These are phyloP conservation scores for Macrocentrus cingulum DNA, from an alignment of 1,140 invertebrate genomes.

Conservation along the genomic window DNA sequence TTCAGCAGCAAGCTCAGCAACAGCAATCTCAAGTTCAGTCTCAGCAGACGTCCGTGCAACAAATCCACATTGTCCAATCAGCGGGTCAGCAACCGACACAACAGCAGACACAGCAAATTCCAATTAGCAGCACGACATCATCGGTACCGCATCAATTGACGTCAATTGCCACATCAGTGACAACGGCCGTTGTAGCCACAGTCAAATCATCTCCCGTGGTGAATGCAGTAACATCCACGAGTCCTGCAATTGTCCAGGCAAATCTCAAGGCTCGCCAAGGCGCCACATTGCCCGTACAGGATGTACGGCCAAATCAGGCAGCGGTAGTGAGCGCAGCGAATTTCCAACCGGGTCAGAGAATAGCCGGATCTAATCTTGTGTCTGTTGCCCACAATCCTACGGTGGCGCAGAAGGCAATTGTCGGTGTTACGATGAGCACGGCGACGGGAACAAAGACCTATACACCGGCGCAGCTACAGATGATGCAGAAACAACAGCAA, in stretches of 20 bases:
- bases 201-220: constrained; percentile 45
- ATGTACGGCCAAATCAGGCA: constrained; percentile 40
- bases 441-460: constrained; percentile 55
- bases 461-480: constrained; percentile 61
- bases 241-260: constrained; percentile 38
- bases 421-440: constrained; percentile 50
- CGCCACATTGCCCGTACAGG: constrained; percentile 45
- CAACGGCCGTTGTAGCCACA: constrained; percentile 40
- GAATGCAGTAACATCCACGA: constrained; percentile 37
- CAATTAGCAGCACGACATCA: constrained; percentile 26
- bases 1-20: constrained; percentile 45
- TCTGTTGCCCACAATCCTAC: constrained; percentile 44
- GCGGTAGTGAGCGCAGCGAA: constrained; percentile 48
- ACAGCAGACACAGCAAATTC: constrained; percentile 36
- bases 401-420: constrained; percentile 46
- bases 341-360: constrained; percentile 46
- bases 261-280: constrained; percentile 44
- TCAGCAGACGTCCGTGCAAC: constrained; percentile 31
- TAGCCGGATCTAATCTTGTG: constrained; percentile 46
- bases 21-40: constrained; percentile 34
- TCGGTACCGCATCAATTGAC: constrained; percentile 44
- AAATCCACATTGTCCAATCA: constrained; percentile 12
- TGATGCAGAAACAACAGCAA: constrained; percentile 51
- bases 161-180: constrained; percentile 38
- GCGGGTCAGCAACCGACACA: constrained; percentile 28